phyloP scores from a whole-genome alignment of 2,888 invertebrate species.

The Lepeophtheirus nordmannii region DNA sequence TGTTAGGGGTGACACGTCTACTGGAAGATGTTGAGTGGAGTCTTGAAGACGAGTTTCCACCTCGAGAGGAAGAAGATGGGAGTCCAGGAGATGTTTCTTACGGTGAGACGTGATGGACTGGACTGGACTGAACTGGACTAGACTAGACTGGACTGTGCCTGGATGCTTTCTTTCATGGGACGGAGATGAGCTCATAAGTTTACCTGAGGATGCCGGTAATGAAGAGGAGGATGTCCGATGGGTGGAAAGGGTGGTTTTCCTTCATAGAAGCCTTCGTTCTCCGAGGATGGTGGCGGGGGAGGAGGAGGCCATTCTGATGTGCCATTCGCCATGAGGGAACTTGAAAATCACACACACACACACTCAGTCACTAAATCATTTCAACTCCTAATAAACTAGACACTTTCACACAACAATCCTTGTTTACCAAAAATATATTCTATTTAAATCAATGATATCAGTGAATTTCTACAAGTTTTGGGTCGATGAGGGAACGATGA shows the following conservation, averaged over 20 bases:
- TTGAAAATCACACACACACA: neutral
- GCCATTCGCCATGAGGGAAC: slow-evolving; percentile 5
- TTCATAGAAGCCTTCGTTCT: slow-evolving; percentile 4
- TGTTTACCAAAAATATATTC: neutral
- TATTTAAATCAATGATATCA: neutral
- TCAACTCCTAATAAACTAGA: neutral
- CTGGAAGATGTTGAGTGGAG: too few species aligned
- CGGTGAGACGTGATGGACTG: too few species aligned
- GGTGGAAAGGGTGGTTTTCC: neutral
- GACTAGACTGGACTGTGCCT: too few species aligned
- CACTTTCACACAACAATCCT: neutral
- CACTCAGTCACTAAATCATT: neutral
- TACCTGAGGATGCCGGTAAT: too few species aligned
- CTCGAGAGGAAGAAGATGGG: too few species aligned
- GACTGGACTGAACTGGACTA: too few species aligned
- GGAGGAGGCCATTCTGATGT: neutral
- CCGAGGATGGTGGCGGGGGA: neutral
- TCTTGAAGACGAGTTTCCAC: too few species aligned
- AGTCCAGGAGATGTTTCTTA: too few species aligned
- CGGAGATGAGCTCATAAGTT: too few species aligned
- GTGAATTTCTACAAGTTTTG: neutral
- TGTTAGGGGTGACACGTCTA: too few species aligned
- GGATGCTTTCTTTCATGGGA: too few species aligned
- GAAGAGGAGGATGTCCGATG: too few species aligned
- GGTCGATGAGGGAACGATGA: neutral